Base-by-base conservation (phyloP, 2,888 invertebrate genomes). In the Calliscelio sp. region DNA sequence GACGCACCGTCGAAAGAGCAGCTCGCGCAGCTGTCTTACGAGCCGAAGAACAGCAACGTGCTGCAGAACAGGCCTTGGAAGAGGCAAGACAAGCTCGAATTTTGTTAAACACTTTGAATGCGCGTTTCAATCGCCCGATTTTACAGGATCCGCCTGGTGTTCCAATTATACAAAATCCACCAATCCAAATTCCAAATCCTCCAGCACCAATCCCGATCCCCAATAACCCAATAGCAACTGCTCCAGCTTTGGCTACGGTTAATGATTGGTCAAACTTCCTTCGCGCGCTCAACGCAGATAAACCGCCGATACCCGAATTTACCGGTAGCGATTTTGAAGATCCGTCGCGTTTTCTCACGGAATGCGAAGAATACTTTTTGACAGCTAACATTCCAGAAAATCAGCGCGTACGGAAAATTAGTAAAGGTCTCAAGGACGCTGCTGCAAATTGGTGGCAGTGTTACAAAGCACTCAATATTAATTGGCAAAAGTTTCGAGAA, bases 391-490 rank as follows among this genome's bases (percentile, higher is more conserved):
- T 46, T 1, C 28, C 46, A 1, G n/a, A 16, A n/a, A 49, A 25
- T 11, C 59, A 73, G n/a, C 46, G 24, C 0, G 35, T n/a, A n/a
- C n/a, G n/a, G 1, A 38, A 32, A 38, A 25, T 35, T 1, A 57
- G 73, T 2, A 25, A 24, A 3, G 11, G 20, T 18, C 11, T 63
- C 1, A 22, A 16, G 16, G n/a, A 10, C 0, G 35, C 59, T 6
- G 73, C 73, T 1, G 73, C 28, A 2, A 78, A 49, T 35, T 78
- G 78, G 59, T 78, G 57, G 59, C 49, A 66, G 32, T 78, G 63
- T 22, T 51, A 55, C 5, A 7, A 44, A 25, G n/a, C 1, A 16
- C 6, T 74, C 8, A 28, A 41, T 0, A 18, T 74, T 10, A 61
- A 61, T 1, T 68, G 68, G 78, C n/a, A 22, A 24, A 49, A 59